Evolutionary conservation across 2,888 invertebrate species (phyloP), one percentile per base, ranked within the genome.

Genomic region (Erebia epiphron): DNA sequence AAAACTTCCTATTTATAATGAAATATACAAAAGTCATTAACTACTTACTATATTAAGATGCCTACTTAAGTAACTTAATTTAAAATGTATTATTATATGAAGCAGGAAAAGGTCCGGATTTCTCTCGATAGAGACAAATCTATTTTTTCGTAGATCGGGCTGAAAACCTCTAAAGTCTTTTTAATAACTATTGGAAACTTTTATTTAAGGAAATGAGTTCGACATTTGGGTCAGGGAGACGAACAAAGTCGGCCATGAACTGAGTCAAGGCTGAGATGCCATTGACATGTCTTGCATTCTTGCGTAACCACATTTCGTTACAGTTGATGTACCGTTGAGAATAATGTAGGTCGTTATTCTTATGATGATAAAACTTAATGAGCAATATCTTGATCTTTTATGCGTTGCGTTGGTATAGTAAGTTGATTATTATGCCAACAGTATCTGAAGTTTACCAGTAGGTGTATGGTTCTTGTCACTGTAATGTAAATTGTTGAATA

Each of bases 131-230:
- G 18, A 8, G 54, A 54, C 3, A 46, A 46, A 46, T 54, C 10
- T 2, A 16, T 54, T 18, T 57, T 13, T 26, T 18, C 5, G 41
- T 60, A 10, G 10, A 10, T 63, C 13, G 26, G 50, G 26, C 4
- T n/a, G 63, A 63, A 26, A 63, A 50, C n/a, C 7, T 9, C 49
- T 35, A 7, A 5, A 9, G n/a, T n/a, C 26, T 52, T 63, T 61
- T 52, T 14, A 41, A 54, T 64, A 54, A 54, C 52, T 52, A 64
- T 41, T 64, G 41, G 41, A 11, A 26, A 54, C 43, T 16, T 46
- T 26, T 54, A 54, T 52, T 65, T 65, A 65, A 54, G 65, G 65
- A 65, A 65, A 65, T 56, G 56, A 56, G 43, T 67, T 67, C 21
- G 21, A 35, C 49, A 67, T 67, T 67, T 57, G 49, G 58, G 58